A percentile compares a stretch with the other conserved stretches of the same genome.
phyloP scores from a whole-genome alignment of 2,113 vertebrate species.

The Gallinago paraguaiae region DNA sequence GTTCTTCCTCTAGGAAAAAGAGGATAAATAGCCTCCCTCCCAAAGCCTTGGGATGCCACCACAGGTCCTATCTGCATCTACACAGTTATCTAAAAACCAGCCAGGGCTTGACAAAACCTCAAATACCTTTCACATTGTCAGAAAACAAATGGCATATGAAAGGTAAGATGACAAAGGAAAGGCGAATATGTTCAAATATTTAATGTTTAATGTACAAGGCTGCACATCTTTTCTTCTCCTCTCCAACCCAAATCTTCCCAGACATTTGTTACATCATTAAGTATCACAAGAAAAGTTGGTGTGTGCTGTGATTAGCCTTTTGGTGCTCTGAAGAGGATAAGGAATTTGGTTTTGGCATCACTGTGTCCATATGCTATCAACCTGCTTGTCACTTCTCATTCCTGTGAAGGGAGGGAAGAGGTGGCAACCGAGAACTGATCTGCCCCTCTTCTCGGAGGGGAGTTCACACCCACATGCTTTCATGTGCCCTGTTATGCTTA shows the following conservation, averaged over 20 bases:
- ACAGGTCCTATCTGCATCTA: not conserved
- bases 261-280: not conserved
- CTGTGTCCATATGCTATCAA: not conserved
- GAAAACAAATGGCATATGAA: conserved; percentile 32
- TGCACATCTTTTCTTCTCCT: not conserved
- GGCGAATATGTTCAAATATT: conserved; percentile 34
- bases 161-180: conserved; percentile 28
- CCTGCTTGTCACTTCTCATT: not conserved
- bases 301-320: not conserved
- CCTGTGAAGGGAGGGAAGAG: not conserved
- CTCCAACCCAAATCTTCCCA: not conserved
- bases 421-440: not conserved
- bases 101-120: not conserved
- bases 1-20: not conserved
- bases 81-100: not conserved
- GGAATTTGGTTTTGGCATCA: not conserved
- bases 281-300: not conserved
- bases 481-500: not conserved
- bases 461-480: not conserved
- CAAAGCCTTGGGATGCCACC: not conserved
- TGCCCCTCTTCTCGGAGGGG: not conserved
- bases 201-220: not conserved
- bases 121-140: conserved; percentile 3
- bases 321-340: not conserved
- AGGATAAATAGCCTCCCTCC: not conserved